These are phyloP conservation scores for Pituophis catenifer DNA, from an alignment of 2,113 vertebrate genomes.

Conservation along the genomic window DNA sequence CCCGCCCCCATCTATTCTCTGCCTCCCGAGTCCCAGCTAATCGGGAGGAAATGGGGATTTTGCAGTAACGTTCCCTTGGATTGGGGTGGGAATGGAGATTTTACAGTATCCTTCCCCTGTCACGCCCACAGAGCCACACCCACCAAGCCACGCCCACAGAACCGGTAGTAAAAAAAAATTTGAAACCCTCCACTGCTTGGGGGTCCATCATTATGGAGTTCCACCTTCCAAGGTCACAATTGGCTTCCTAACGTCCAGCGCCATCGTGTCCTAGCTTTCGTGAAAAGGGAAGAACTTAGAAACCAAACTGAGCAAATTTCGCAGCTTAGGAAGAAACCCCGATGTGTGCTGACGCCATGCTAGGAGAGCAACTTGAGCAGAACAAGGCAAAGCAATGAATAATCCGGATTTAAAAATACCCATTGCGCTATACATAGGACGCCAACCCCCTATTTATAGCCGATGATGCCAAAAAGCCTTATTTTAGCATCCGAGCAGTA, in stretches of 20 bases:
- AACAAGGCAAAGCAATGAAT: slow-evolving; percentile 33
- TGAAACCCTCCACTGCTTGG: not conserved
- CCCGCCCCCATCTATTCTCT: no score
- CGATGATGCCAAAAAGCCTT: not conserved
- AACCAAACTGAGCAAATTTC: slow-evolving; percentile 50
- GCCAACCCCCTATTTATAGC: slow-evolving; percentile 26
- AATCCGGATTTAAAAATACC: slow-evolving; percentile 46
- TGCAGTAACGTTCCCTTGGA: no score
- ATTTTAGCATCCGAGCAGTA: slow-evolving; percentile 4
- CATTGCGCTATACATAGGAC: slow-evolving; percentile 17
- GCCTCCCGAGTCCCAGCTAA: no score
- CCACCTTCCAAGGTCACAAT: not conserved
- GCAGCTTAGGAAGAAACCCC: slow-evolving; percentile 43
- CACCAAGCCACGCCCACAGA: no score
- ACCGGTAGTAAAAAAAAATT: no score
- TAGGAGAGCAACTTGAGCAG: slow-evolving; percentile 25
- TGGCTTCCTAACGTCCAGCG: not conserved
- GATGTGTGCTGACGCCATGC: slow-evolving; percentile 40
- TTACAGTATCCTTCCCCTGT: no score
- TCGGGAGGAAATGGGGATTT: no score
- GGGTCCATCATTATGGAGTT: not conserved
- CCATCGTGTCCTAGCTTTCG: not conserved
- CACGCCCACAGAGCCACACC: no score
- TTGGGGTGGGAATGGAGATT: no score
- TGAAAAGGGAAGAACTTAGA: slow-evolving; percentile 24